Base-by-base conservation (phyloP, 2,888 invertebrate genomes). In the Cordilura impudica region DNA sequence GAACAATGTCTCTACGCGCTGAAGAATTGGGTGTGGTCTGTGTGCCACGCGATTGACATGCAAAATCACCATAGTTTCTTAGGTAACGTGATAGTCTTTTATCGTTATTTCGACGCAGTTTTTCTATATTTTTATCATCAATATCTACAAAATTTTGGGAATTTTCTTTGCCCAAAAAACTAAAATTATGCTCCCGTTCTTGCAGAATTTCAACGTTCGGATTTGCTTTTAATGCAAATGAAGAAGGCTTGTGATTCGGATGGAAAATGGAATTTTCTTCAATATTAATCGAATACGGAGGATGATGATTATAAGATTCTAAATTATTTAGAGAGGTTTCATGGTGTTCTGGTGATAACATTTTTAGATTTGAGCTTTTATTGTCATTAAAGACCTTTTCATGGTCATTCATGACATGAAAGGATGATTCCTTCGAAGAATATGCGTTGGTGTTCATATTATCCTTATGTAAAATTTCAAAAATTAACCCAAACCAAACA, bases 21-120 rank as follows among this genome's bases (percentile, higher is more conserved):
- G 83, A 70, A 1, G 84, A 82, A 4, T 83, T 82, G 0, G 87
- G 86, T 2, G 84, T 87, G 2, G 89, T 89, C 81, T 89, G 88
- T 29, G 89, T 89, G 53, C 88, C 85, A 1, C 86, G 84, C 12
- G 81, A 60, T 21, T 74, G 63, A 35, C 56, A 61, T 14, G 72
- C 75, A 54, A 89, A 65, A 74, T 89, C 89, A 0, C 89, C 88
- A 63, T 89, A 89, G 79, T 89, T 88, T 61, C 85, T 86, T 1
- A 88, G 81, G 78, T 89, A 89, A n/a, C 86, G 87, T 3, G 84
- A 82, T 4, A 89, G 29, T 4, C 85, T 85, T 39, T 85, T 84
- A 72, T 89, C 87, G 0, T 86, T 88, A 75, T 87, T 85, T 0
- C 84, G 81, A 0, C 87, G 85, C 43, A 89, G 82, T 26, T 83